Evolutionary conservation across 2,888 invertebrate genomes (phyloP), one percentile per base, ranked within the genome.

Genomic region (Boloria euphrosyne): DNA sequence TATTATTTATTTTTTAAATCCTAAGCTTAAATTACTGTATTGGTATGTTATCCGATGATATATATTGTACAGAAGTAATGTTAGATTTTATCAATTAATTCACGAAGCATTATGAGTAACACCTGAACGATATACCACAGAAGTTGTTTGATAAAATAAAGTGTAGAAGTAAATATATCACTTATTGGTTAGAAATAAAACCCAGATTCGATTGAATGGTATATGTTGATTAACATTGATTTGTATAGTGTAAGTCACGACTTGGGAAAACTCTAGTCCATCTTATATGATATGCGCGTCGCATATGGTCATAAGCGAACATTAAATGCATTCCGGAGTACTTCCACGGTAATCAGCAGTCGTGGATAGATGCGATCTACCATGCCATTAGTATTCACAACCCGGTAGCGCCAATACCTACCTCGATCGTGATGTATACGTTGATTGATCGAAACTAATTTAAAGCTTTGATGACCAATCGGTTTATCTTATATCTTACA

Each of bases 241-340:
- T 44, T 16, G n/a, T 44, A 52, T 27, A n/a, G 49, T 55, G 13
- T 58, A 68, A 58, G 71, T 75, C 74, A 75, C 75, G 75, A 75
- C 72, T 71, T 68, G 66, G 70, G 73, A 71, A 73, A 68, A 76
- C 70, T 70, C 71, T 69, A 65, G 70, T 70, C 69, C 65, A 57
- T 57, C 55, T 69, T 68, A 68, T 61, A 69, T 74, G 72, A 72
- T 62, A 69, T 66, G 61, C 70, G 62, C 63, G 65, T 67, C 68
- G 69, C 61, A 68, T 66, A 63, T 62, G 67, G 67, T 57, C 67
- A 65, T 69, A 74, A 59, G 73, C 74, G 68, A 72, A 67, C 71
- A 70, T 70, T 70, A 70, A 72, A 64, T 65, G 63, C 67, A 70
- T 71, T 68, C 67, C 60, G 52, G 58, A 67, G 70, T 70, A 71